phyloP scores from a whole-genome alignment of 2,797 vertebrate species.

The Hydrophis major region DNA sequence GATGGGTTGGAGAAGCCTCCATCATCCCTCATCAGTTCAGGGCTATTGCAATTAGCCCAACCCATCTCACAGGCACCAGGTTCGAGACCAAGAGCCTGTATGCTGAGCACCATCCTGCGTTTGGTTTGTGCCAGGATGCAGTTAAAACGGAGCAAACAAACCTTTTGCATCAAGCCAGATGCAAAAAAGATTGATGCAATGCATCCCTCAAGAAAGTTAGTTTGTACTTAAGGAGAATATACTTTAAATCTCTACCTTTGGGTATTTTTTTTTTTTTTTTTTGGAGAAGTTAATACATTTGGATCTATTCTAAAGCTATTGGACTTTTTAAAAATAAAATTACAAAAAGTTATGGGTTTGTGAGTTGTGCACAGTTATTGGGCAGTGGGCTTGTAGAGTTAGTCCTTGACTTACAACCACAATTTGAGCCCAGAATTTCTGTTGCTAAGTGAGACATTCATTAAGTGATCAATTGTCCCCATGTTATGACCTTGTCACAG shows the following conservation, averaged over 20 bases:
- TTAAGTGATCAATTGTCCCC: too few species aligned
- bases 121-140: constrained; percentile 66
- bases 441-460: too few species aligned
- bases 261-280: constrained; percentile 77
- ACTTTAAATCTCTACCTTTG: constrained; percentile 76
- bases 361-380: constrained; percentile 54
- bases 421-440: too few species aligned
- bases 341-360: constrained; percentile 67
- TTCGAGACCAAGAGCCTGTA: constrained; percentile 36
- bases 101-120: constrained; percentile 62
- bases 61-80: not conserved
- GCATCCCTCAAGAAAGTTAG: constrained; percentile 73
- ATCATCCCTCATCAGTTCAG: not conserved
- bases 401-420: not conserved
- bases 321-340: constrained; percentile 61
- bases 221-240: constrained; percentile 76
- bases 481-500: too few species aligned
- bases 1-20: not conserved
- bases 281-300: constrained; percentile 74
- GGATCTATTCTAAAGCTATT: constrained; percentile 76
- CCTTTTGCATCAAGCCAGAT: constrained; percentile 75
- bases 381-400: not conserved
- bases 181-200: constrained; percentile 79
- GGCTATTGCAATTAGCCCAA: not conserved
- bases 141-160: constrained; percentile 54